A percentile compares a stretch with the other conserved stretches of the same genome.
These are phyloP conservation scores for Leucophenga varia DNA, from an alignment of 1,140 invertebrate genomes.

Conservation along the genomic window DNA sequence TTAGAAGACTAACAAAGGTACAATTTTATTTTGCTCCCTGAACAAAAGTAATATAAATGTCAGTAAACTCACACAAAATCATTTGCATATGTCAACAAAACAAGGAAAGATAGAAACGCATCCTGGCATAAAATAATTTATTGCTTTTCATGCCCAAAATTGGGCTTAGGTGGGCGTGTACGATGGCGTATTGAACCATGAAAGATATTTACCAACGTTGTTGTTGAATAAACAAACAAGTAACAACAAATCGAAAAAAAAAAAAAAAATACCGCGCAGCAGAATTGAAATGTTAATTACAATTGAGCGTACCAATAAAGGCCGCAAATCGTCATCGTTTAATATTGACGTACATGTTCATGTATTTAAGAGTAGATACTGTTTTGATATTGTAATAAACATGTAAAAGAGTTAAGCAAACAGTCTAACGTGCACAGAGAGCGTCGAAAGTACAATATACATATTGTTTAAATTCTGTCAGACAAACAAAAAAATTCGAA, in stretches of 20 bases:
- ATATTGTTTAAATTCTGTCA: conserved; percentile 37
- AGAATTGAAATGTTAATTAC: conserved; percentile 56
- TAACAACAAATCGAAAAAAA: conserved; percentile 4
- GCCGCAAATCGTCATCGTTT: too few species aligned
- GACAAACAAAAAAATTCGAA: too few species aligned
- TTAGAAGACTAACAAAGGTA: too few species aligned
- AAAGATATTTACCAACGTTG: conserved; percentile 50
- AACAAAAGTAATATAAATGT: too few species aligned
- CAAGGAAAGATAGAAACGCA: conserved; percentile 18
- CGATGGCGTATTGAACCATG: conserved; percentile 24
- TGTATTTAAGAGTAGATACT: too few species aligned
- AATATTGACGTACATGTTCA: too few species aligned
- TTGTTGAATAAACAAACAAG: conserved; percentile 3
- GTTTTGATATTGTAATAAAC: too few species aligned
- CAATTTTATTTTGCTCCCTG: too few species aligned
- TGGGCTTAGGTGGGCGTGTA: conserved; percentile 4
- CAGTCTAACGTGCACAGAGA: conserved; percentile 44
- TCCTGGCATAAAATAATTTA: conserved; percentile 41
- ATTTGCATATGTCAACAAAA: conserved; percentile 56
- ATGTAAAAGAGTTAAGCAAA: conserved; percentile 26
- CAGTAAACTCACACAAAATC: too few species aligned
- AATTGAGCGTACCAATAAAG: neutral
- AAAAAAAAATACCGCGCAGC: conserved; percentile 11
- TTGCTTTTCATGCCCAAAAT: conserved; percentile 20
- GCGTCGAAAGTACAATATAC: neutral